These are phyloP conservation scores for Hyposmocoma kahamanoa DNA, from an alignment of 1,140 invertebrate genomes.

Conservation along the genomic window DNA sequence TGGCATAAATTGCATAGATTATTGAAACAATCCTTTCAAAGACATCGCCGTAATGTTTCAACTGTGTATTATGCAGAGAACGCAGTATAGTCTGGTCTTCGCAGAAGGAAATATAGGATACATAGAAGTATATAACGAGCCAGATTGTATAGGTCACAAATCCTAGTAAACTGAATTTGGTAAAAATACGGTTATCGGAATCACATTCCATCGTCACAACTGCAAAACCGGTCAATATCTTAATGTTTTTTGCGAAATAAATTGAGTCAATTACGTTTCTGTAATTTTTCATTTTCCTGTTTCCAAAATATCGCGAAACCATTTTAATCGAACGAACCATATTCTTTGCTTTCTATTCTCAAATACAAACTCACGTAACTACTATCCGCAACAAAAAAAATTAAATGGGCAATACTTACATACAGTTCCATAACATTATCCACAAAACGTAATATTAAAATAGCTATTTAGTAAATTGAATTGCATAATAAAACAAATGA, in stretches of 20 bases:
- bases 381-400: no score
- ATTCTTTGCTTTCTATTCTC: no score
- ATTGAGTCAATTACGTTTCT: background rate
- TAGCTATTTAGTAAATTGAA: no score
- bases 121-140: constrained; percentile 32
- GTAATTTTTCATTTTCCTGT: background rate
- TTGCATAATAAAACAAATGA: no score
- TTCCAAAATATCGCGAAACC: background rate
- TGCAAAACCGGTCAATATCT: constrained; percentile 2
- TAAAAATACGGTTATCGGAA: background rate
- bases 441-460: no score
- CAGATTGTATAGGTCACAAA: constrained; percentile 30
- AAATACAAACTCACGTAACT: no score
- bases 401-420: no score
- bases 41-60: constrained; percentile 46
- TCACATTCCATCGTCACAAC: constrained; percentile 1
- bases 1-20: constrained; percentile 27
- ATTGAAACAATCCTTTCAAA: constrained; percentile 30
- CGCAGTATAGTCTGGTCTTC: constrained; percentile 39
- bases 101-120: constrained; percentile 19
- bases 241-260: background rate
- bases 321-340: no score
- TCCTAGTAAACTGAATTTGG: constrained; percentile 25
- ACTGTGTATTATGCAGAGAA: constrained; percentile 36
- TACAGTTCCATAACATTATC: no score